A percentile compares a stretch with the other conserved stretches of the same genome.
Evolutionary conservation across 2,797 vertebrate genomes (phyloP).

Genomic region (Chaetophractus vellerosus): DNA sequence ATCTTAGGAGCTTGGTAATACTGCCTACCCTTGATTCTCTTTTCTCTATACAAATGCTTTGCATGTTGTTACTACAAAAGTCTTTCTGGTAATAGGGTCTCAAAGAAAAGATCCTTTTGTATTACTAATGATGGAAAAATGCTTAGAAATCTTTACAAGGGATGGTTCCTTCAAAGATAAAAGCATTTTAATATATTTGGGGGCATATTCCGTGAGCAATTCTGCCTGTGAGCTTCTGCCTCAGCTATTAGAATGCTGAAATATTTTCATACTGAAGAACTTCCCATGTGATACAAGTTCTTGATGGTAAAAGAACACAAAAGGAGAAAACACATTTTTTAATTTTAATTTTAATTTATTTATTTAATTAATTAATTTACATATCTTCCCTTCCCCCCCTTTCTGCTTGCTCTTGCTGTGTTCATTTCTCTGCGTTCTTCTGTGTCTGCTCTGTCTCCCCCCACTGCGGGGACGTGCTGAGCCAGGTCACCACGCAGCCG

Average conservation of each 20-base stretch:
- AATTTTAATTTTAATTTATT: too few relatives aligned
- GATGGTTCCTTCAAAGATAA: constrained; percentile 35
- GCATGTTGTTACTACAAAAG: neutral
- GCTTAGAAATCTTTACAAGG: neutral
- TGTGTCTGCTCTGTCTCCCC: too few relatives aligned
- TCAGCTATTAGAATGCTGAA: neutral
- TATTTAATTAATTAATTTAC: too few relatives aligned
- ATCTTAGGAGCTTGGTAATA: neutral
- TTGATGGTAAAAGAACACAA: neutral
- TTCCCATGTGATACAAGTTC: neutral
- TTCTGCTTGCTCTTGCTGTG: too few relatives aligned
- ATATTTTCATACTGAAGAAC: neutral
- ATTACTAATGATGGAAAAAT: neutral
- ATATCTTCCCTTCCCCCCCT: too few relatives aligned
- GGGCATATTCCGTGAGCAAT: too few relatives aligned
- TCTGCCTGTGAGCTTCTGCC: neutral
- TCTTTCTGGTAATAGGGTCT: neutral
- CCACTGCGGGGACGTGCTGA: too few relatives aligned
- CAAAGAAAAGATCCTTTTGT: neutral
- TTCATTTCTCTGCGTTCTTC: too few relatives aligned
- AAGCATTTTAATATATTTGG: neutral
- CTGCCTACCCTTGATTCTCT: neutral
- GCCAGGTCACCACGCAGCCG: too few relatives aligned
- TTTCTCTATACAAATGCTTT: neutral
- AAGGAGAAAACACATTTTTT: neutral